These are phyloP conservation scores for Fopius arisanus DNA, from an alignment of 1,140 invertebrate genomes.

Conservation along the genomic window DNA sequence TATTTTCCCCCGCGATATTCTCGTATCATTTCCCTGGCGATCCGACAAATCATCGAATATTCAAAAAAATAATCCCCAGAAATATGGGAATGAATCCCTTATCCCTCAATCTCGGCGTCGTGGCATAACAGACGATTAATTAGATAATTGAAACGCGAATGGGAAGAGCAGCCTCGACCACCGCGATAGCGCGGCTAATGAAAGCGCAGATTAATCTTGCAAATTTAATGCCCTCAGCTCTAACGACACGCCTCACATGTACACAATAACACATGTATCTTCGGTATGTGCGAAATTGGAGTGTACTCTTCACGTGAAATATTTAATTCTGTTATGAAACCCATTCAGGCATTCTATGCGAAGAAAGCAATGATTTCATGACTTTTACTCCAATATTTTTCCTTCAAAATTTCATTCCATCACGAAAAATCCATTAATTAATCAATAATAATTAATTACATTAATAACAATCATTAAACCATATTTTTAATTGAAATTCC, in stretches of 20 bases:
- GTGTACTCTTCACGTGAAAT: slow-evolving; percentile 35
- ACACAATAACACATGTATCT: neutral
- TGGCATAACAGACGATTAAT: slow-evolving; percentile 31
- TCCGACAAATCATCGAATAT: neutral
- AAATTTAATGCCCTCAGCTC: slow-evolving; percentile 44
- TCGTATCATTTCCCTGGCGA: too few relatives aligned
- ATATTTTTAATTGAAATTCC: too few relatives aligned
- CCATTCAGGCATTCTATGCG: slow-evolving; percentile 51
- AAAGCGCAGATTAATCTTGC: slow-evolving; percentile 50
- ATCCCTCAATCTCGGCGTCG: slow-evolving; percentile 26
- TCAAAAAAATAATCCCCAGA: neutral
- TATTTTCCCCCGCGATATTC: too few relatives aligned
- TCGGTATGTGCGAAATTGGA: neutral
- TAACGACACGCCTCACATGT: slow-evolving; percentile 40
- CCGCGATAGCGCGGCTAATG: slow-evolving; percentile 42
- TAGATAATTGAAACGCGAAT: slow-evolving; percentile 32
- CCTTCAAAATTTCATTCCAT: too few relatives aligned
- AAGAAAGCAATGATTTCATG: neutral
- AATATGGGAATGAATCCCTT: slow-evolving; percentile 8
- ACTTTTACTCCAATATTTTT: too few relatives aligned
- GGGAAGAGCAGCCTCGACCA: slow-evolving; percentile 14
- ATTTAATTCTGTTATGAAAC: slow-evolving; percentile 58
- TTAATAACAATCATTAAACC: too few relatives aligned
- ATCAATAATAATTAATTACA: too few relatives aligned
- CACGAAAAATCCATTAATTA: too few relatives aligned